Percentiles rank a stretch among this genome's conserved stretches.
Conservation (phyloP, 2,888 invertebrate genomes). For the Opisthograptis luteolata region DNA sequence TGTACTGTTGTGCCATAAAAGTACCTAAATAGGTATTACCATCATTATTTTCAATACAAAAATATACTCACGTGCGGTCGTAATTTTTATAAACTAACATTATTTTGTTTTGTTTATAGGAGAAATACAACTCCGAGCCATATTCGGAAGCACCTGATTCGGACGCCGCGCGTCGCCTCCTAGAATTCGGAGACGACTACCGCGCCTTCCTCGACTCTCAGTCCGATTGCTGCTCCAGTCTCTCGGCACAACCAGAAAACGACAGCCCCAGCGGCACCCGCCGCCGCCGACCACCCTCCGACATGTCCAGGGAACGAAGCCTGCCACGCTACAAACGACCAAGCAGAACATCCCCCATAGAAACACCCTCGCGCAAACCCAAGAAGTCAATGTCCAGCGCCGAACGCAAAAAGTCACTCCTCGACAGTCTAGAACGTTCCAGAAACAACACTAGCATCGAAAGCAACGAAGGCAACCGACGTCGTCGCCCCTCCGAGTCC, state of each 20-base stretch:
- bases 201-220: constrained; percentile 95
- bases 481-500: constrained; percentile 70
- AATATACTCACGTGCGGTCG: too few relatives aligned
- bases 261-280: constrained; percentile 70
- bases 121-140: constrained; percentile 95
- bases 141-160: constrained; percentile 95
- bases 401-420: constrained; percentile 76
- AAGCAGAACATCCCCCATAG: constrained; percentile 67
- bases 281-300: constrained; percentile 73
- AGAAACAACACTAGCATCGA: constrained; percentile 79
- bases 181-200: constrained; percentile 96
- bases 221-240: constrained; percentile 93
- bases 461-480: constrained; percentile 70
- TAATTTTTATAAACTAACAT: too few relatives aligned
- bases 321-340: constrained; percentile 71
- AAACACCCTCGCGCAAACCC: constrained; percentile 71
- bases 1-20: too few relatives aligned
- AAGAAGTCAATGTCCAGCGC: constrained; percentile 81
- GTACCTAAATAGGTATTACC: too few relatives aligned
- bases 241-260: constrained; percentile 86
- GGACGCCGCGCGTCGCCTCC: constrained; percentile 91
- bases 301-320: constrained; percentile 62
- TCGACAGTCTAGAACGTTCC: constrained; percentile 77
- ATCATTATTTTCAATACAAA: too few relatives aligned
- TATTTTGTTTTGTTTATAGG: constrained; percentile 87